A percentile compares a stretch with the other conserved stretches of the same genome.
phyloP scores from a whole-genome alignment of 64 coral and sea anemone species.

The Orbicella faveolata region DNA sequence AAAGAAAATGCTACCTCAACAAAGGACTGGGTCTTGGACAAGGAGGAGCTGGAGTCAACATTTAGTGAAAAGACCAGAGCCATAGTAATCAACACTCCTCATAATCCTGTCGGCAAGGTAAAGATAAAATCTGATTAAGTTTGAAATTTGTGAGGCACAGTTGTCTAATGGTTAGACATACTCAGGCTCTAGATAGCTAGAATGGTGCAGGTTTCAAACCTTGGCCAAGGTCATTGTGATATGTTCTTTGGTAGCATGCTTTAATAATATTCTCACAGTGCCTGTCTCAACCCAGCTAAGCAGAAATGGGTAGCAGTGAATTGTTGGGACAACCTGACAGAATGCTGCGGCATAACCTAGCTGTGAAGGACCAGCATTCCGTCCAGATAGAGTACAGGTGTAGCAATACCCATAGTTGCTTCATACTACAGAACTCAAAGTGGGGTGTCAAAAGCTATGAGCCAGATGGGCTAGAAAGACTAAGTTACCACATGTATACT shows the following conservation, averaged over 20 bases:
- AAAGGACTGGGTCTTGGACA: constrained; percentile 81
- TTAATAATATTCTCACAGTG: neutral
- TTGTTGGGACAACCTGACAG: neutral
- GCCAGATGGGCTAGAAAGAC: too few species aligned
- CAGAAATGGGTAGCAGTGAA: neutral
- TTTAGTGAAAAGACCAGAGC: constrained; percentile 94
- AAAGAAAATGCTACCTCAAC: constrained; percentile 68
- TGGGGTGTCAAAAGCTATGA: too few species aligned
- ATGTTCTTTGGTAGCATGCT: too few species aligned
- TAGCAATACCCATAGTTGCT: neutral
- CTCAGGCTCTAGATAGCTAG: too few species aligned
- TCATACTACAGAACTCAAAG: too few species aligned
- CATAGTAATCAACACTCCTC: constrained; percentile 88
- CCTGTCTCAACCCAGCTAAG: too few species aligned
- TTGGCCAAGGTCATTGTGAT: neutral
- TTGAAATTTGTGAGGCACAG: neutral
- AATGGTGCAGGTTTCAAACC: too few species aligned
- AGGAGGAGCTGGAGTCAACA: constrained; percentile 69
- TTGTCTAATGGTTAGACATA: too few species aligned
- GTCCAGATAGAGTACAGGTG: too few species aligned
- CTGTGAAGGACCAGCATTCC: too few species aligned
- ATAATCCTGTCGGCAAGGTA: constrained; percentile 94
- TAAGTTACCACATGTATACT: too few species aligned
- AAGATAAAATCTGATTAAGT: neutral
- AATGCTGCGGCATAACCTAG: too few species aligned